Base-by-base conservation (phyloP, 2,113 vertebrate genomes). In the Bufo bufo region DNA sequence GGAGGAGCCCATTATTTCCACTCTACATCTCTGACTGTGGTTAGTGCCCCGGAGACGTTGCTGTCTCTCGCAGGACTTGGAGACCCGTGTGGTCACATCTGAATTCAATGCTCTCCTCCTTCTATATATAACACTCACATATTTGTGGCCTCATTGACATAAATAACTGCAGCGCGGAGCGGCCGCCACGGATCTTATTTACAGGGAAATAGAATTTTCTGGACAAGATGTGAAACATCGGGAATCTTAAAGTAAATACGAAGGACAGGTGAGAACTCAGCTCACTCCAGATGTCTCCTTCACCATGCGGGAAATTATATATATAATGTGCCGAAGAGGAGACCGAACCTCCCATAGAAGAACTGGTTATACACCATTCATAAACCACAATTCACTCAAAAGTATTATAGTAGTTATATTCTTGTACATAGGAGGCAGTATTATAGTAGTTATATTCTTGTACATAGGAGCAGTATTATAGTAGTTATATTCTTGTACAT, bases 51-150 rank as follows among this genome's bases (percentile, higher is more conserved):
- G 20, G 17, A 65, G 19, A 20, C 61, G 4, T 6, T 6, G 19
- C n/a, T n/a, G 2, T 66, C 3, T 66, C 63, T 66, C 23, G 61
- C 61, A 63, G 19, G 1, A 63, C 66, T n/a, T 8, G 23, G 23
- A 43, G 66, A 72, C 45, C 43, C 19, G 43, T 74, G 71, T 5
- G 16, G 71, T 17, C 43, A 7, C 0, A 45, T 19, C 9, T 54
- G 65, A 50, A 33, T 84, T 71, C 65, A 23, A 12, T 54, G 23
- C 14, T 33, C 50, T 45, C 19, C 11, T 59, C 71, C 19, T 61
- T 75, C 84, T 85, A 59, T 75, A 75, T 59, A 77, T 75, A 85
- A 77, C 19, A 13, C 71, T 20, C 2, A 58, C 23, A 72, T 85
- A 56, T 59, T 59, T 85, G 52, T 20, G 23, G 49, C 17, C 52